Evolutionary conservation across 1,140 invertebrate species (phyloP), one percentile per base, ranked within the genome.

Genomic region (Cotesia glomerata): DNA sequence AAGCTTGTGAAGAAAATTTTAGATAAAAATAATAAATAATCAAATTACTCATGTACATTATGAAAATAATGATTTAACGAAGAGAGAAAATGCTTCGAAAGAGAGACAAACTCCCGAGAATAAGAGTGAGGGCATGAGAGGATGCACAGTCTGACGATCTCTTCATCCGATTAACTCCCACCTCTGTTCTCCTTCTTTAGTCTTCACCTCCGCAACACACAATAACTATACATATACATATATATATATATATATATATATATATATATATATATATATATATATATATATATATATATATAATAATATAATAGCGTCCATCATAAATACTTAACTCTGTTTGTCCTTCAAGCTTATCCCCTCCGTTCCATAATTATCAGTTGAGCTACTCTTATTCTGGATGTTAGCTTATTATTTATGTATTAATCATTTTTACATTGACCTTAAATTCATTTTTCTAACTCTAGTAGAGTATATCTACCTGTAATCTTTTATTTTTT

Each of bases 131-230:
- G 71, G 69, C 69, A 74, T 59, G 11, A 75, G 74, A 77, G 76
- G 76, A 77, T 77, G 72, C 76, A 77, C 74, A 80, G 78, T 77
- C 77, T 81, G 79, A 74, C 80, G 81, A 80, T 82, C 81, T 81
- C 71, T 79, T 82, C 73, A 82, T 82, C 81, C 78, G 81, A 82
- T 82, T 82, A 82, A 76, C 73, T 76, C 75, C 74, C 67, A 74
- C 76, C 77, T 65, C 14, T 49, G 61, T 70, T 64, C 62, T 64
- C 70, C 74, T 56, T 54, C 69, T 51, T 67, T 49, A 67, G 26
- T 7, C 71, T 72, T 61, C 76, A 74, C 68, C 75, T 77, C 74
- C 67, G 63, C 69, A 45, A 45, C 39, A 45, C 36, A 39, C 9
- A 39, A 39, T 5, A 39, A 9, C 36, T 39, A 39, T 39, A 39